Evolutionary conservation across 2,113 vertebrate genomes (phyloP), one percentile per base, ranked within the genome.

Genomic region (Epinephelus moara): DNA sequence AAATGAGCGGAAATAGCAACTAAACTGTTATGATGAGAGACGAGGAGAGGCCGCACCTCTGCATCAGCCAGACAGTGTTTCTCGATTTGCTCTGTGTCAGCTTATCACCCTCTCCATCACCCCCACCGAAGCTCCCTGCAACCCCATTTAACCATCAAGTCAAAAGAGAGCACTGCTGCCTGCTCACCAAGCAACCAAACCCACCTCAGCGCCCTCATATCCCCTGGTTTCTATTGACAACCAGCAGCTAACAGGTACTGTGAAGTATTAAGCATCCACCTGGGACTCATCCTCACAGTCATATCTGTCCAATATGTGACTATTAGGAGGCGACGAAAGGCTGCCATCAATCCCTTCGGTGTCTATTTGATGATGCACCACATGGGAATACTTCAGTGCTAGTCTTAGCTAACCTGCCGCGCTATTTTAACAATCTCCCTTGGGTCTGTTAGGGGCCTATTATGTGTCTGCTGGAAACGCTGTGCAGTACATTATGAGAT

Each of bases 401-500:
- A 73, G 80, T 88, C 82, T 88, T 81, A 75, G 89, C 82, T 91
- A 93, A 94, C 90, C 91, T 73, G 80, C 84, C 27, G 23, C 18
- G 27, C 82, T 88, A 82, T 92, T 91, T 93, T 92, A 93, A 93
- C 93, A 92, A 89, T 90, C 85, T 94, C 92, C 88, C 90, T 27
- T 53, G 91, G 82, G 90, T 80, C 86, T 78, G 70, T 86, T 84
- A 57, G 70, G 68, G 85, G 61, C 84, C 79, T 87, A 81, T 87
- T 82, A 85, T 81, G 75, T 78, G 87, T 88, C 80, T 91, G 86
- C 81, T 70, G 75, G 70, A 81, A 82, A 87, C 78, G 80, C 72
- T 37, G 59, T 30, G 42, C 8, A 17, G 64, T 45, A 77, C 64
- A 80, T 86, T 82, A 90, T 63, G 68, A 74, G 81, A 84, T 63